Evolutionary conservation across 2,113 vertebrate genomes (phyloP), one percentile per base, ranked within the genome.

Genomic region (Zootoca vivipara): DNA sequence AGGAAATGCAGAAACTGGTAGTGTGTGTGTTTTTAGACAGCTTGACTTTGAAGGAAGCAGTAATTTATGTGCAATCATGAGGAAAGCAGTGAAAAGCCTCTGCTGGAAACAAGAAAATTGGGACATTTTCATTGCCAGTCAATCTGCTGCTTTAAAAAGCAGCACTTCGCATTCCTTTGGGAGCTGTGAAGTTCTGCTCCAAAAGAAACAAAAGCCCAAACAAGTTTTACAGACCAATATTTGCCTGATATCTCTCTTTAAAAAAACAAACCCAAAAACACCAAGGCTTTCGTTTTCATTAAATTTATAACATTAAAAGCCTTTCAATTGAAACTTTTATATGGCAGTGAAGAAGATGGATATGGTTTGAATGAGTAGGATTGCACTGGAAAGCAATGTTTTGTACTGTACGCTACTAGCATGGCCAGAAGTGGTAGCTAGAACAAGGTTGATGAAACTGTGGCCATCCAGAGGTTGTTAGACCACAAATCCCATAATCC

Each of bases 11-110:
- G 0, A 40, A 91, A 85, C 91, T 93, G 89, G 87, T 93, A 91
- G 86, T 94, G 85, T 93, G 87, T 64, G 91, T 88, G 93, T 89
- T 85, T 92, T 93, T 78, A 92, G 91, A 91, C 89, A 95, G 89
- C 89, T 93, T 92, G 85, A 52, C 93, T 93, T 95, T 85, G 90
- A 92, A 92, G 77, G 74, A 90, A 94, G 58, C 80, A 82, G 46
- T 93, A 92, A 93, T 95, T 95, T 95, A 93, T 94, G 56, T 93
- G 91, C 70, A 92, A 74, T 94, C 95, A 93, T 91, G 78, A 94
- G 83, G 82, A 94, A 94, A 94, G 22, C 83, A 92, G 89, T 95
- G 90, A 94, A 91, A 91, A 89, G 15, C 56, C 86, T 86, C 89
- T 93, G 88, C 75, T 94, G 91, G 86, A 93, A 91, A 91, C 85